These are phyloP conservation scores for Pollenia griseotomentosa DNA, from an alignment of 2,888 invertebrate species.

Conservation along the genomic window DNA sequence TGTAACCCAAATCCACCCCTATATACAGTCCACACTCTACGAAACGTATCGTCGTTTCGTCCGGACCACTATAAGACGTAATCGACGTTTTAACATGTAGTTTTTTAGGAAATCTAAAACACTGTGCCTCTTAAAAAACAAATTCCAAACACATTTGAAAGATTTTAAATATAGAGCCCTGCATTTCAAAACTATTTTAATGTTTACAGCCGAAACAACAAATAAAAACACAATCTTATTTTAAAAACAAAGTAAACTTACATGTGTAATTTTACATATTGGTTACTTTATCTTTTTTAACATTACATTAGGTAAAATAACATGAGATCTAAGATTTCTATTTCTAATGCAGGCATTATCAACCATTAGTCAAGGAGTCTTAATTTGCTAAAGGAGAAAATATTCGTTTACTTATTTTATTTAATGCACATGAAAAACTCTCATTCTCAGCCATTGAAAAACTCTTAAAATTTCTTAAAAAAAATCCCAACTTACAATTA, in stretches of 20 bases:
- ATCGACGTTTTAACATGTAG: too few relatives aligned
- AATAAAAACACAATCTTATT: not conserved
- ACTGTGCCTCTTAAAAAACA: conserved; percentile 42
- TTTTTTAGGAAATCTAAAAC: not conserved
- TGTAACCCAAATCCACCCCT: too few relatives aligned
- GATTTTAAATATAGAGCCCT: not conserved
- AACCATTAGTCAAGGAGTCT: conserved; percentile 72
- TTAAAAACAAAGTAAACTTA: conserved; percentile 10
- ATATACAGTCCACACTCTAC: too few relatives aligned
- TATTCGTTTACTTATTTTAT: conserved; percentile 5
- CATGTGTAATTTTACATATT: conserved; percentile 27
- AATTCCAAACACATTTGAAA: conserved; percentile 1
- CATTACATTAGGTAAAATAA: conserved; percentile 28
- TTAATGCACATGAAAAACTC: conserved; percentile 43
- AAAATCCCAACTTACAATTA: conserved; percentile 64
- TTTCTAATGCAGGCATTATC: conserved; percentile 60
- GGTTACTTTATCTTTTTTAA: conserved; percentile 26
- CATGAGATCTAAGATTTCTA: conserved; percentile 59
- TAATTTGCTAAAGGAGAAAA: conserved; percentile 60
- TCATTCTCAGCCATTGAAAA: conserved; percentile 16
- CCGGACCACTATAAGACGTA: too few relatives aligned
- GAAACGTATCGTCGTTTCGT: too few relatives aligned
- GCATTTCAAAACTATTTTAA: conserved; percentile 53
- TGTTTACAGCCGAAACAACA: not conserved
- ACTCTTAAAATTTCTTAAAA: not conserved